Base-by-base conservation (phyloP, 2,888 invertebrate genomes). In the Coelopa pilipes region DNA sequence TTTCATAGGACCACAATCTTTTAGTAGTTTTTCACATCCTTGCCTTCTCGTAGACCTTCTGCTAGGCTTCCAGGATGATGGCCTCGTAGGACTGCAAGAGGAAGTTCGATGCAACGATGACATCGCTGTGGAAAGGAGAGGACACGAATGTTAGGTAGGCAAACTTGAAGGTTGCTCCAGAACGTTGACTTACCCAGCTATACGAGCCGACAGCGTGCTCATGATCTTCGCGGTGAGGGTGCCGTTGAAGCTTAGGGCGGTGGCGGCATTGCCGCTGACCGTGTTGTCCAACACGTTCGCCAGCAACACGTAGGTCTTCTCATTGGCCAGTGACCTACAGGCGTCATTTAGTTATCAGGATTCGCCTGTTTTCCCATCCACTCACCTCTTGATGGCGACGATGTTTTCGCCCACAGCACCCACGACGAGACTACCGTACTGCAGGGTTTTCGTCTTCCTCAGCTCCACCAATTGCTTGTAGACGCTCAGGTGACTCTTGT, bases 401-500 rank as follows among this genome's bases (percentile, higher is more conserved):
- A 86, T 77, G 76, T 82, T 82, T 15, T 84, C 82, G 0, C 81
- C 83, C 7, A 85, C 72, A 47, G 81, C 81, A 0, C 82, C 81
- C 71, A 83, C 83, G 12, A 79, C 77, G 0, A 82, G 75, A 13
- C 46, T 74, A 0, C 87, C 87, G 21, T 79, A 77, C 74, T 85
- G 85, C 49, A 86, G 53, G 0, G 84, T 83, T 68, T 81, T 80
- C 3, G 76, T 76, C 57, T 82, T 78, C 11, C 87, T 81, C n/a
- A 90, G 77, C 1, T 85, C 81, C 0, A 87, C 88, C 76, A 92
- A 81, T 45, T 89, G 88, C 79, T 90, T 90, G 84, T 92, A 92
- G 65, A 92, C 89, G 76, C 89, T 89, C 74, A 90, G 89, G 81
- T 92, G 92, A 49, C 91, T 92, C 67, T 87, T 86, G 0, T 46